These are phyloP conservation scores for Ptilonorhynchus violaceus DNA, from an alignment of 2,113 vertebrate genomes.

Conservation along the genomic window DNA sequence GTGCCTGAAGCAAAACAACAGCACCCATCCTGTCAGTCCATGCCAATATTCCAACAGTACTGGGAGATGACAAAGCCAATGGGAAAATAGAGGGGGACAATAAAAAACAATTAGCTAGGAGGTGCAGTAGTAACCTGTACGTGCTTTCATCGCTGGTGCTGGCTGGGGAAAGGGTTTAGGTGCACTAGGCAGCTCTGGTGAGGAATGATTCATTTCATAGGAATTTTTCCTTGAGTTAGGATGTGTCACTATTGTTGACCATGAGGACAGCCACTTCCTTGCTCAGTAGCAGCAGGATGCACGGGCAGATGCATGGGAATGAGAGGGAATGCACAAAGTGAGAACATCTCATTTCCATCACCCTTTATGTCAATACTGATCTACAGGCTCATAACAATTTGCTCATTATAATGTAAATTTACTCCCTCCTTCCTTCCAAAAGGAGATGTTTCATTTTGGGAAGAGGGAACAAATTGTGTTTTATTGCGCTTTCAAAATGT, in stretches of 20 bases:
- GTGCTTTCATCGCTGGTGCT: accelerated
- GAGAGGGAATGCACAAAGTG: not conserved
- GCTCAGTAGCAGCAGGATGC: not conserved
- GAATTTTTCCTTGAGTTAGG: not conserved
- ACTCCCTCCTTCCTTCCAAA: slow-evolving; percentile 8
- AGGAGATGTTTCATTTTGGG: slow-evolving; percentile 36
- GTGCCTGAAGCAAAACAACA: not conserved
- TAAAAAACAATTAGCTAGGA: not conserved
- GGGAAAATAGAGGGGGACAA: not conserved
- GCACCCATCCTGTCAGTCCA: not conserved
- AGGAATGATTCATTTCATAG: not conserved
- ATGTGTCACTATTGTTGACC: not conserved
- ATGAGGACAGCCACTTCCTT: not conserved
- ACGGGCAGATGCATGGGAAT: not conserved
- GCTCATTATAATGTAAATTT: slow-evolving; percentile 51
- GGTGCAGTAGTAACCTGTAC: not conserved
- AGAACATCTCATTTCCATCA: slow-evolving; percentile 24
- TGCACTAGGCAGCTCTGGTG: not conserved
- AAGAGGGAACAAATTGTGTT: slow-evolving; percentile 46
- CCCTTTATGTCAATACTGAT: slow-evolving; percentile 33
- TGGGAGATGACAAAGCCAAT: not conserved
- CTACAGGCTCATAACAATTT: slow-evolving; percentile 10
- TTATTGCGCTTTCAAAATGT: slow-evolving; percentile 53
- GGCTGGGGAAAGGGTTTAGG: not conserved
- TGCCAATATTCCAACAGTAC: not conserved